Base-by-base conservation (phyloP, 2,888 invertebrate species). In the Polymixis flavicincta region DNA sequence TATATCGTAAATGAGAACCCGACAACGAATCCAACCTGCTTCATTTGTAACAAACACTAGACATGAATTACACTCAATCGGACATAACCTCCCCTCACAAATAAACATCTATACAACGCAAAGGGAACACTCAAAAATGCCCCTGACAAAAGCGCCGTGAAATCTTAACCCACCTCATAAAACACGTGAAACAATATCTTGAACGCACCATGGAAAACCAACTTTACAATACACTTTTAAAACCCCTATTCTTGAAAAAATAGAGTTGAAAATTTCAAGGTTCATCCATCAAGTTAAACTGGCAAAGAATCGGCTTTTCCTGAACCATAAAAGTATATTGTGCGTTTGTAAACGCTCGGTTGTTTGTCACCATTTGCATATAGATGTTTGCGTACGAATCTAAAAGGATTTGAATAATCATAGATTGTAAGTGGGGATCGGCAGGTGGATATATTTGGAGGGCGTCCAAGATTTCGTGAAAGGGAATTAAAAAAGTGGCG, bases 321-420 rank as follows among this genome's bases (percentile, higher is more conserved):
- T 94, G 92, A 89, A 91, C 93, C 93, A 95, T 96, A 95, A 96
- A 96, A 96, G 92, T 96, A 96, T 96, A 96, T 96, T 94, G 95
- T 95, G 95, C 95, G 95, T 95, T 93, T 93, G 95, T 94, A 94
- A 95, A 95, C 92, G 94, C 92, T 90, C 90, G 94, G 91, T 94
- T 95, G 95, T 95, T 96, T 96, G 96, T 95, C 95, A 95, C 94
- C 93, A 95, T 96, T 96, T 96, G 94, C 95, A 96, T 96, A 93
- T 92, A 95, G 92, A 95, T 95, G 92, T 92, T 89, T 86, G 83
- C 78, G 84, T 77, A 85, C 78, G 82, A 87, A 87, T 89, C 87
- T 85, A 87, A 89, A 87, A 89, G 83, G 87, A 86, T 88, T 88
- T 87, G 87, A 89, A 89, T 87, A 86, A 86, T 88, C 87, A 87